These are phyloP conservation scores for Spinus pinus DNA, from an alignment of 2,797 vertebrate species.

Conservation along the genomic window DNA sequence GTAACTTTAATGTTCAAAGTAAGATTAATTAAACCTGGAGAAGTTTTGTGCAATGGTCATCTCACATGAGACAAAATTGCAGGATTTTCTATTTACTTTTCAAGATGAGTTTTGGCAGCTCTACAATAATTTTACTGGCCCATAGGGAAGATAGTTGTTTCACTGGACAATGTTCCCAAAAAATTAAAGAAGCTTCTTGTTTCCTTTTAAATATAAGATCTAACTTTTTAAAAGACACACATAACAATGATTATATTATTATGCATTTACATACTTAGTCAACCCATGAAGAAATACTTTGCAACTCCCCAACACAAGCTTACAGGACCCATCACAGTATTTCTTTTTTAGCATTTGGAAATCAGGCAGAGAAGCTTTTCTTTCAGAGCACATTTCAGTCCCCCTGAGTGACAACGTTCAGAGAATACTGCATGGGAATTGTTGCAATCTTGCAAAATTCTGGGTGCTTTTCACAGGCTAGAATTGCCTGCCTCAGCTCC, in stretches of 20 bases:
- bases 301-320: neutral
- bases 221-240: neutral
- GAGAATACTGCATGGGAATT: neutral
- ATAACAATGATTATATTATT: neutral
- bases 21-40: conserved; percentile 37
- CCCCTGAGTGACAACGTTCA: neutral
- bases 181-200: conserved; percentile 14
- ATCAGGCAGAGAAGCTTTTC: neutral
- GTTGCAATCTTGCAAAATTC: neutral
- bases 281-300: neutral
- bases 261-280: neutral
- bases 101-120: conserved; percentile 52
- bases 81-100: conserved; percentile 46
- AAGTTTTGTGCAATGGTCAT: neutral
- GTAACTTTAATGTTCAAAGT: neutral
- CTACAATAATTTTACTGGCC: conserved; percentile 42
- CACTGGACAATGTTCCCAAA: conserved; percentile 36
- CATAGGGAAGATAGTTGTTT: conserved; percentile 25
- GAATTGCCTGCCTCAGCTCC: neutral
- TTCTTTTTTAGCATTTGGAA: neutral
- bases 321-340: neutral
- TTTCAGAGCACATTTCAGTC: neutral
- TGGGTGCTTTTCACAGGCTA: neutral
- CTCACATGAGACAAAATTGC: neutral
- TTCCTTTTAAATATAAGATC: neutral